phyloP scores from a whole-genome alignment of 1,140 invertebrate species.

The Papilio aristodemus region DNA sequence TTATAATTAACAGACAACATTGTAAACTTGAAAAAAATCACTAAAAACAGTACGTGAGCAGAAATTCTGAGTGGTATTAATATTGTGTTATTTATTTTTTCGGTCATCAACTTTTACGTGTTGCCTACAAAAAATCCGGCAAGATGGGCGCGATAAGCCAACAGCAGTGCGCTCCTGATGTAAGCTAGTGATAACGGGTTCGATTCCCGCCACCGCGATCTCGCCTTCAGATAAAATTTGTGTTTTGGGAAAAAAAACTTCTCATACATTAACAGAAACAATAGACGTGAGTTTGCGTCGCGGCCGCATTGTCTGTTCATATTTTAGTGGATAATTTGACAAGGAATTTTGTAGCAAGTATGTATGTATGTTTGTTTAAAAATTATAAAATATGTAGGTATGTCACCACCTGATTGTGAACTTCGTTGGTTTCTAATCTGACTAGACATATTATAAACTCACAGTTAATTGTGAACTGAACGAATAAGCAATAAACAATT shows the following conservation, averaged over 20 bases:
- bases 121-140: constrained; percentile 53
- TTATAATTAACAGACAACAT: neutral
- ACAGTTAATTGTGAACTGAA: too few species aligned
- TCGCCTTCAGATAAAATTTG: constrained; percentile 54
- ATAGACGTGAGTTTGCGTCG: constrained; percentile 39
- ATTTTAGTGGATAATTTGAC: constrained; percentile 8
- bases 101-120: constrained; percentile 51
- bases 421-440: too few species aligned
- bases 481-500: too few species aligned
- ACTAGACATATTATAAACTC: too few species aligned
- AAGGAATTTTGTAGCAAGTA: neutral
- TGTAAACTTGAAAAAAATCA: neutral
- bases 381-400: neutral
- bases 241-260: constrained; percentile 55
- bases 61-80: neutral
- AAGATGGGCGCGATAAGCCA: constrained; percentile 56
- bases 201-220: constrained; percentile 61
- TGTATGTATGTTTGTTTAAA: too few species aligned
- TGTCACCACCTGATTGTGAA: too few species aligned
- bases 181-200: constrained; percentile 55
- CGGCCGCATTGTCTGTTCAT: constrained; percentile 24
- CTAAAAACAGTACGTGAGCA: neutral
- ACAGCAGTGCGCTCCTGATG: constrained; percentile 56
- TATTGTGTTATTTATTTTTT: constrained; percentile 39
- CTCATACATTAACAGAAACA: constrained; percentile 46